Conservation (phyloP, 2,113 vertebrate species). For the Talpa occidentalis region DNA sequence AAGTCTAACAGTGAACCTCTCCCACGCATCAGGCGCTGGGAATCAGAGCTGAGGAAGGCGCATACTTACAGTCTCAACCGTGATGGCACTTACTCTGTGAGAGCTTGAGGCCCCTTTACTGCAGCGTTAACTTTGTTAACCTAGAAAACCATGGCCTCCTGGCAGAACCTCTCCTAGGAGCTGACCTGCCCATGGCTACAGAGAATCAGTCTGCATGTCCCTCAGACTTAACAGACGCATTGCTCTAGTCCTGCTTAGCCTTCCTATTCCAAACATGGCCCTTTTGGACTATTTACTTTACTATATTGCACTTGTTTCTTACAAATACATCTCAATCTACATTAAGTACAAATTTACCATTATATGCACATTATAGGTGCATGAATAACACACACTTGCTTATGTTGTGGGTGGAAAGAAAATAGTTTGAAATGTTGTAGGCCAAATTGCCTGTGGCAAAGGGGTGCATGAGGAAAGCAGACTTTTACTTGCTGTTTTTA, state of each 20-base stretch:
- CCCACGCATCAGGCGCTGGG: not conserved
- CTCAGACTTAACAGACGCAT: not conserved
- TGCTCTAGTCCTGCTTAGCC: too few relatives aligned
- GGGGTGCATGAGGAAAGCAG: not conserved
- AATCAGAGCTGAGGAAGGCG: not conserved
- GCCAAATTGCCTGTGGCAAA: not conserved
- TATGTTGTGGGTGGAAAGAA: not conserved
- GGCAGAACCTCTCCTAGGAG: not conserved
- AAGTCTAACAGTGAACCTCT: not conserved
- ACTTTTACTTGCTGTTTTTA: not conserved
- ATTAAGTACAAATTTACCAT: not conserved
- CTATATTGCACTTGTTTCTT: not conserved
- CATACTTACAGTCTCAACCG: too few relatives aligned
- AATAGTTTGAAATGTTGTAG: not conserved
- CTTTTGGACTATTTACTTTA: not conserved
- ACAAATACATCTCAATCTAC: not conserved
- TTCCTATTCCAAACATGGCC: too few relatives aligned
- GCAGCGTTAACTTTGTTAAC: not conserved
- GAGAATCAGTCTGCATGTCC: not conserved
- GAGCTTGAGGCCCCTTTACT: not conserved
- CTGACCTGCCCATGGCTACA: accelerated
- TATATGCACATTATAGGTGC: not conserved
- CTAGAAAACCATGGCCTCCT: not conserved
- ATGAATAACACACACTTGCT: not conserved
- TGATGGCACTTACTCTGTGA: not conserved